Evolutionary conservation across 2,888 invertebrate genomes (phyloP), one percentile per base, ranked within the genome.

Genomic region (Teleogryllus oceanicus): DNA sequence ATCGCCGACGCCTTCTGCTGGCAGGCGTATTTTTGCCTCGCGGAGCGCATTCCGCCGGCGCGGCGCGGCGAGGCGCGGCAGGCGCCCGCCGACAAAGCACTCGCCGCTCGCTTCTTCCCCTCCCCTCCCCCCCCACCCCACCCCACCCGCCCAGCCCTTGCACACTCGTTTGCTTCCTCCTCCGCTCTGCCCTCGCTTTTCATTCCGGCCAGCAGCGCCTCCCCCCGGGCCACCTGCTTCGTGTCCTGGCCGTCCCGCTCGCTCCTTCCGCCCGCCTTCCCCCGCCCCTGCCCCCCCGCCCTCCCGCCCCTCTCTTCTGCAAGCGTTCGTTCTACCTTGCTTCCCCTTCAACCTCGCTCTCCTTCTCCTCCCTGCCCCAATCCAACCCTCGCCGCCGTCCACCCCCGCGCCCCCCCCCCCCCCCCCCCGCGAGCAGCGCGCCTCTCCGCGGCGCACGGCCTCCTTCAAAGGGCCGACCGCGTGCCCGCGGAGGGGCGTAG

Each of bases 11-110:
- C 21, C 49, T 16, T 49, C 12, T 18, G 50, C 20, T 50, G 77
- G 12, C 77, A 4, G 11, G 77, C 37, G n/a, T n/a, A 11, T 20
- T 49, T 74, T 37, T 12, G 21, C 20, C 78, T 3, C 13, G 74
- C 37, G 74, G 74, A 74, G 62, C 74, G 74, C 62, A 78, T 49
- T 78, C 78, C n/a, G 37, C 49, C 21, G 74, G 74, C 37, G 74
- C 49, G 74, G 37, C 62, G 74, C 16, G 20, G 74, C 24, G 24
- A 49, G 74, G 74, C 78, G 74, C 3, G 49, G 50, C 37, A 21
- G 49, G 50, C 37, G 62, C 51, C 37, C 37, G 37, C 37, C 37
- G 37, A 37, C 37, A 37, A 37, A 37, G 37, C 37, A 37, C 37
- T 37, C 37, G 37, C 37, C 37, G 37, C 37, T 37, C 37, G 62